Percentiles rank a stretch among this genome's conserved stretches.
Conservation (phyloP, 2,888 invertebrate species). For the Pogonocherus hispidulus region DNA sequence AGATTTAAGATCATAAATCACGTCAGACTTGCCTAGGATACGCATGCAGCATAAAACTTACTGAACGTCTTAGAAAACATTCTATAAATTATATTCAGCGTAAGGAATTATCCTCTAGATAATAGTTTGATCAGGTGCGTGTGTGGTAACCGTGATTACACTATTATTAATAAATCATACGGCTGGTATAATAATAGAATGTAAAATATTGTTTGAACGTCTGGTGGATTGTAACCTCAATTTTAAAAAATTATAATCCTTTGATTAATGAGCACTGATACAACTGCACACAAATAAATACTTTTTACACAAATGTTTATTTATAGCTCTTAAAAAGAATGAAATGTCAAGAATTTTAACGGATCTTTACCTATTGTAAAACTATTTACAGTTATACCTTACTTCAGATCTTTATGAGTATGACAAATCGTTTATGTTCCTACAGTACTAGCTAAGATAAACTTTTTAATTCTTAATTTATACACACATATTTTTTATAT, state of each 20-base stretch:
- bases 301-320: constrained; percentile 6
- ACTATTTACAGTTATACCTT: not conserved
- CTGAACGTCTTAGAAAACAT: constrained; percentile 37
- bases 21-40: constrained; percentile 31
- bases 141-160: constrained; percentile 43
- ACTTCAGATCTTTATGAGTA: not conserved
- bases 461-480: too few relatives aligned
- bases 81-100: constrained; percentile 47
- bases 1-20: constrained; percentile 47
- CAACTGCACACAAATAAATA: not conserved
- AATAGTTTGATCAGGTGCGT: constrained; percentile 44
- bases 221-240: constrained; percentile 33
- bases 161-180: constrained; percentile 46
- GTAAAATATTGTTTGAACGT: constrained; percentile 45
- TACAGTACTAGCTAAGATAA: not conserved
- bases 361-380: not conserved
- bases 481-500: too few relatives aligned
- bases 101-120: constrained; percentile 48
- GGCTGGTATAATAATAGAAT: constrained; percentile 39
- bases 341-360: not conserved
- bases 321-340: not conserved
- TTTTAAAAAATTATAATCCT: constrained; percentile 44
- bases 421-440: not conserved
- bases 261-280: constrained; percentile 39
- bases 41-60: constrained; percentile 40